Conservation (phyloP, 2,113 vertebrate genomes). For the Drymodes brunneopygia region DNA sequence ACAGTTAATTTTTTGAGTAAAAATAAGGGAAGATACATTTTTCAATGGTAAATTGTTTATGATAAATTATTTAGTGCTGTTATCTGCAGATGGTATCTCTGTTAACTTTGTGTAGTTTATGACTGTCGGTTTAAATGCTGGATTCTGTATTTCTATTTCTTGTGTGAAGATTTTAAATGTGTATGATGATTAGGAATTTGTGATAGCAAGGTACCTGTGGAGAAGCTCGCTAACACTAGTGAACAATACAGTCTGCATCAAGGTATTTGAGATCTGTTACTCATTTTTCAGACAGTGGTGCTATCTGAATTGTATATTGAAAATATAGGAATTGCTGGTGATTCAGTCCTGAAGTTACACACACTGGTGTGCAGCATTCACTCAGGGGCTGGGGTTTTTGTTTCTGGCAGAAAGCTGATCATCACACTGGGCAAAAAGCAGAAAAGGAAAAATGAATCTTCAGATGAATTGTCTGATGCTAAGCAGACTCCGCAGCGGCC, state of each 20-base stretch:
- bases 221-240: not conserved
- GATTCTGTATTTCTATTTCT: not conserved
- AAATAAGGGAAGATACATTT: not conserved
- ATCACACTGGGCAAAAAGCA: slow-evolving; percentile 97
- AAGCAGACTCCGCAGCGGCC: slow-evolving; percentile 79
- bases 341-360: not conserved
- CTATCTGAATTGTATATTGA: not conserved
- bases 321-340: not conserved
- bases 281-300: not conserved
- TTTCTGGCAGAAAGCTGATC: slow-evolving; percentile 86
- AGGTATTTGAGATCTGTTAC: not conserved
- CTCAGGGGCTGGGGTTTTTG: not conserved
- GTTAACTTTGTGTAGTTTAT: not conserved
- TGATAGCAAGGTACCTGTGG: not conserved
- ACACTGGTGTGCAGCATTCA: not conserved
- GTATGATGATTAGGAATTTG: not conserved
- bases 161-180: not conserved
- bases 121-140: not conserved
- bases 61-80: not conserved
- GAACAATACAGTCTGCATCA: not conserved
- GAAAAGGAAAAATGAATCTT: slow-evolving; percentile 92
- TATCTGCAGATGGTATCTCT: not conserved
- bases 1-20: not conserved
- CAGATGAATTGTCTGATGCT: slow-evolving; percentile 89
- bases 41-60: not conserved